Evolutionary conservation across 2,113 vertebrate species (phyloP).

Genomic region (Alexandromys fortis): DNA sequence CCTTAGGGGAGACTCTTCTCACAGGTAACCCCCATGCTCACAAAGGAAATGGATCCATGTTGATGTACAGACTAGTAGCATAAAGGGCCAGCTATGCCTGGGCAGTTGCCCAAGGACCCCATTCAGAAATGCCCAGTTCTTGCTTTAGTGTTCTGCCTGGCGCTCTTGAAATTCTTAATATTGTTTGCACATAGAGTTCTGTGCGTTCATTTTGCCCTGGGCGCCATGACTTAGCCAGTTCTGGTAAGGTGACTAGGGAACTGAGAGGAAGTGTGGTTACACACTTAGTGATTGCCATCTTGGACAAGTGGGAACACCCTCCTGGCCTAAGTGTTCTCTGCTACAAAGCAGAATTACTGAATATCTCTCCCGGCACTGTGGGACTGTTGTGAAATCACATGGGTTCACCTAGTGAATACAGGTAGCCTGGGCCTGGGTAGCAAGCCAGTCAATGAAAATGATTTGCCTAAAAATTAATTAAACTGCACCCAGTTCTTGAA

Average conservation of each 20-base stretch:
- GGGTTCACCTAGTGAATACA: rapidly evolving
- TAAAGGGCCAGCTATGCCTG: rapidly evolving
- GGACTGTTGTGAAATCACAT: background rate
- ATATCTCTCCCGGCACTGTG: rapidly evolving
- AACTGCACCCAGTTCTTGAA: background rate
- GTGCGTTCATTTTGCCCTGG: background rate
- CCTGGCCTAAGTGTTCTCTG: rapidly evolving
- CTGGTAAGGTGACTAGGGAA: background rate
- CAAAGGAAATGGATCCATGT: background rate
- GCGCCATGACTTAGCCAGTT: rapidly evolving
- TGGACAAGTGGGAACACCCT: background rate
- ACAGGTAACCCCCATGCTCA: background rate
- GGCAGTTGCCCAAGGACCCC: too few relatives aligned
- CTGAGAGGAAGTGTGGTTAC: background rate
- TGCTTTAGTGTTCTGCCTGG: rapidly evolving
- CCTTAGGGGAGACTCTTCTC: background rate
- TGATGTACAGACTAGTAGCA: background rate
- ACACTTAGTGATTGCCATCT: background rate
- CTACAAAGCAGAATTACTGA: background rate
- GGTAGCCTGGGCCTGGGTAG: background rate
- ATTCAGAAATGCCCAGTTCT: background rate
- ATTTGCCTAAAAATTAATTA: background rate
- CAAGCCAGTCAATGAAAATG: background rate
- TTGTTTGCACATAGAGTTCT: background rate
- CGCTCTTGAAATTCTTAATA: background rate